Percentiles rank a stretch among this genome's conserved stretches.
Conservation (phyloP, 2,888 invertebrate species). For the Ichneumoninae sp. region DNA sequence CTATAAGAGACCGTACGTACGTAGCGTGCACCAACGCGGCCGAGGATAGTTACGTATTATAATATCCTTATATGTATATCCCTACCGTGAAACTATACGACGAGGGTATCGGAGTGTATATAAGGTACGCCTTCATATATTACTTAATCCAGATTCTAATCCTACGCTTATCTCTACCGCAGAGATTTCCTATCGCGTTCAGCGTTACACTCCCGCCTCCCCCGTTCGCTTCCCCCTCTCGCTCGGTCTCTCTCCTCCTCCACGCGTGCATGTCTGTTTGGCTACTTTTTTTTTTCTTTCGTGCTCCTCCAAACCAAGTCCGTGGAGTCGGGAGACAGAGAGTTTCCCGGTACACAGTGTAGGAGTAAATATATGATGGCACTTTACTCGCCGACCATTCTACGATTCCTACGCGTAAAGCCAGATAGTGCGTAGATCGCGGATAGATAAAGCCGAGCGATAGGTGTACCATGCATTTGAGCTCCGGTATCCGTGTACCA, state of each 20-base stretch:
- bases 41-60: conserved; percentile 6
- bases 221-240: conserved; percentile 15
- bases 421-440: conserved; percentile 67
- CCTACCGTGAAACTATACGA: conserved; percentile 39
- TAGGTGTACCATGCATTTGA: conserved; percentile 31
- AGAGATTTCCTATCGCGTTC: conserved; percentile 60
- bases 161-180: conserved; percentile 64
- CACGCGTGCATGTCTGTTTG: conserved; percentile 45
- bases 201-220: conserved; percentile 35
- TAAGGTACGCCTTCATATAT: conserved; percentile 58
- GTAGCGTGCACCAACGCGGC: neutral
- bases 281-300: conserved; percentile 10
- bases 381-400: conserved; percentile 65
- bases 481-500: neutral
- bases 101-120: conserved; percentile 43
- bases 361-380: conserved; percentile 68
- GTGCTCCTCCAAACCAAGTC: neutral
- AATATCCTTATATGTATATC: conserved; percentile 31
- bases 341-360: conserved; percentile 55
- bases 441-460: conserved; percentile 58
- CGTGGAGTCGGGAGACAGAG: conserved; percentile 42
- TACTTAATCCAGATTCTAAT: conserved; percentile 67
- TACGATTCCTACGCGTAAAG: conserved; percentile 63
- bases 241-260: conserved; percentile 53
- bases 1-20: conserved; percentile 26